Evolutionary conservation across 2,888 invertebrate species (phyloP), one percentile per base, ranked within the genome.

Genomic region (Aporophyla nigra): DNA sequence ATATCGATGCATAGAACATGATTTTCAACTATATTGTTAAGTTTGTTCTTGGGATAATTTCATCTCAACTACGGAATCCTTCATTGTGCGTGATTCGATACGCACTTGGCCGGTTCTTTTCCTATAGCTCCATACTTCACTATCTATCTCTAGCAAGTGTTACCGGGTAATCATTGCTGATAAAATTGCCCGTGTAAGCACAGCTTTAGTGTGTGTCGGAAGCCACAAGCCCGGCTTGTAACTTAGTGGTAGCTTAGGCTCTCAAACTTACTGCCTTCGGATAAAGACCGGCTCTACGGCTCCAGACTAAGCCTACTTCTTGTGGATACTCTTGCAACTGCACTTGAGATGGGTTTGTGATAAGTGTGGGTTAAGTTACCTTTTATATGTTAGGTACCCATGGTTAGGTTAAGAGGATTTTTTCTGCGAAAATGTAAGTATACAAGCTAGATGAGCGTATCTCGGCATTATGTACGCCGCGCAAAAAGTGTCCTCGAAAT

Each of bases 171-270:
- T 59, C 33, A 33, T 33, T 33, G 33, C 33, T 33, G 33, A 33
- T 33, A 33, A 33, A 33, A 74, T 59, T 19, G 46, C 16, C 24
- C 53, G 21, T 66, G n/a, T 77, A n/a, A 43, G 2, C 59, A 2
- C 10, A 9, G 24, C 59, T 61, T 69, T 78, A 62, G 72, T 71
- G 51, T 78, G 71, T 86, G 62, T 59, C 16, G 33, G 59, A 76
- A 75, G 62, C 72, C 56, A 27, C 67, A 73, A 69, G 43, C 74
- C 70, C 5, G 75, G 76, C 77, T 84, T 69, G 84, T 78, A 85
- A 86, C 82, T 88, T 85, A 88, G 79, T 83, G 76, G 65, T 68
- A 62, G 86, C 83, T 89, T 88, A 82, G 19, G 61, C 76, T 71
- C 76, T 71, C 78, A 65, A 83, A 83, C 83, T 85, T 82, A 81